Conservation (phyloP, 2,888 invertebrate species). For the Watsonalla binaria region DNA sequence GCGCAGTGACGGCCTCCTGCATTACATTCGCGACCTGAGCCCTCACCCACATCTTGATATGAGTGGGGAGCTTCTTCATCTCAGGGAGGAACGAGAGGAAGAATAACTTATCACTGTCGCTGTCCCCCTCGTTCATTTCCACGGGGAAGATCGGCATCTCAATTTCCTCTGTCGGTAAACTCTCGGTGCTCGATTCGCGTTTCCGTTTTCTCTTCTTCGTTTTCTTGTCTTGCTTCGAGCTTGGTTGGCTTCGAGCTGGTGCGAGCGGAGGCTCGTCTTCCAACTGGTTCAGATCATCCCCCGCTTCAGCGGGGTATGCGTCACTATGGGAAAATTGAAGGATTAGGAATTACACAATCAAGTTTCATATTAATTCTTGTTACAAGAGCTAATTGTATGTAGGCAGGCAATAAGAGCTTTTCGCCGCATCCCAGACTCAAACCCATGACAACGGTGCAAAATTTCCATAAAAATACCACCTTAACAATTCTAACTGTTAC, state of each 20-base stretch:
- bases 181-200: conserved; percentile 26
- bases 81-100: conserved; percentile 66
- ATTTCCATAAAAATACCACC: too few relatives aligned
- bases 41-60: conserved; percentile 70
- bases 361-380: too few relatives aligned
- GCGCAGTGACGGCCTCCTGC: conserved; percentile 64
- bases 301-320: conserved; percentile 2
- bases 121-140: conserved; percentile 42
- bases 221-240: conserved; percentile 15
- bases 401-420: too few relatives aligned
- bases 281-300: conserved; percentile 5
- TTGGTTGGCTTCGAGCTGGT: conserved; percentile 11
- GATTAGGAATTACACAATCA: background rate
- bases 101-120: conserved; percentile 59
- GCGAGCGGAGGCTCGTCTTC: conserved; percentile 12
- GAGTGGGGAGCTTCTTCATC: conserved; percentile 58
- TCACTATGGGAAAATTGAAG: conserved; percentile 6
- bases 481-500: too few relatives aligned
- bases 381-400: background rate
- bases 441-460: too few relatives aligned
- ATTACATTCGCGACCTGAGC: conserved; percentile 66
- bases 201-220: conserved; percentile 33
- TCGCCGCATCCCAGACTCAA: too few relatives aligned
- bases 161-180: conserved; percentile 42
- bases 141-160: conserved; percentile 55